Conservation (phyloP, 2,113 vertebrate genomes). For the Mastomys coucha region DNA sequence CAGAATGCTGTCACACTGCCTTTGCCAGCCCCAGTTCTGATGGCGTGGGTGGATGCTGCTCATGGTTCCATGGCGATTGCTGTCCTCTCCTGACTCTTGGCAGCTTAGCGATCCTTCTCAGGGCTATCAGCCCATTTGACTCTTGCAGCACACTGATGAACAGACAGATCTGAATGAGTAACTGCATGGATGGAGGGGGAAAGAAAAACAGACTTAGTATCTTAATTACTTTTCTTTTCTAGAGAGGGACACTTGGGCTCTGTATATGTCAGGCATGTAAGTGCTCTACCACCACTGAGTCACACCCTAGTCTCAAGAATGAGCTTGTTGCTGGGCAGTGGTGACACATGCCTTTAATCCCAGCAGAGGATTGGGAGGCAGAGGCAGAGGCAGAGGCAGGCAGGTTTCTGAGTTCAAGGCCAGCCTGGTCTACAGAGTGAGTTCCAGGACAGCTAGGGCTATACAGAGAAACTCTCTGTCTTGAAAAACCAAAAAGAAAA, state of each 20-base stretch:
- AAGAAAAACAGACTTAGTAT: not conserved
- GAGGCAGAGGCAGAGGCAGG: no score
- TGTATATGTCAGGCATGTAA: not conserved
- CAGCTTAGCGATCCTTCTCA: not conserved
- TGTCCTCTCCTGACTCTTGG: not conserved
- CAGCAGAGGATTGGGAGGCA: no score
- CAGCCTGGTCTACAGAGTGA: no score
- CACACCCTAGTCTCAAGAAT: not conserved
- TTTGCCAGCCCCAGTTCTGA: not conserved
- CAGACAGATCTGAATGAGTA: not conserved
- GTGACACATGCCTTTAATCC: no score
- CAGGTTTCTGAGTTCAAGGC: no score
- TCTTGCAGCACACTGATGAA: not conserved
- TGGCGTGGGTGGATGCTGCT: not conserved
- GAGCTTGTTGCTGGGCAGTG: no score
- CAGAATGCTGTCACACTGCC: not conserved
- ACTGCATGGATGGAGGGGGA: not conserved
- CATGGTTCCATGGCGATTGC: not conserved
- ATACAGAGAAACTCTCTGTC: no score
- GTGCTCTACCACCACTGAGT: not conserved
- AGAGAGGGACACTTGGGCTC: no score
- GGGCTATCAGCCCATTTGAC: fast-evolving
- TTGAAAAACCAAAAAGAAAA: no score
- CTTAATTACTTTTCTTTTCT: not conserved
- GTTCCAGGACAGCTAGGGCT: no score